Percentiles rank a stretch among this genome's conserved stretches.
These are phyloP conservation scores for Sialis fuliginosa DNA, from an alignment of 2,888 invertebrate genomes.

Conservation along the genomic window DNA sequence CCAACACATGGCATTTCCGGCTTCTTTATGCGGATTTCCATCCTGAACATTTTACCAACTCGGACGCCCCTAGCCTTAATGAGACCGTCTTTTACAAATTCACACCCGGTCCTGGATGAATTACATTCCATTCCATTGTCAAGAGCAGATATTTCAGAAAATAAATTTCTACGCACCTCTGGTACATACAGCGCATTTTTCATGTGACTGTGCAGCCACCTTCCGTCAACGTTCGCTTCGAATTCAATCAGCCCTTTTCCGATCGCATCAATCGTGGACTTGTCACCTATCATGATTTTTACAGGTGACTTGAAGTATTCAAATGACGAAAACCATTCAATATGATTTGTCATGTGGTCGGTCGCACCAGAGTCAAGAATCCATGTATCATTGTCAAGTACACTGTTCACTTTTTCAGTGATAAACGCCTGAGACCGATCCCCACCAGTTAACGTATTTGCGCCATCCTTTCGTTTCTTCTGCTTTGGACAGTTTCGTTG, in stretches of 20 bases:
- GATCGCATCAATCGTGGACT: too few species aligned
- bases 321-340: constrained; percentile 8
- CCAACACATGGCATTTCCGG: constrained; percentile 2
- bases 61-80: constrained; percentile 2
- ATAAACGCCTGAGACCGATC: too few species aligned
- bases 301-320: constrained; percentile 7
- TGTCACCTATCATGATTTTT: constrained; percentile 6
- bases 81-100: constrained; percentile 3
- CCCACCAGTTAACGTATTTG: too few species aligned
- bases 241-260: constrained; percentile 6
- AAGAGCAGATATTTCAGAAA: too few species aligned
- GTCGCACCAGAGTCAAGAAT: constrained; percentile 7
- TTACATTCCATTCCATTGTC: too few species aligned
- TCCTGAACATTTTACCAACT: background rate
- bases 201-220: constrained; percentile 8
- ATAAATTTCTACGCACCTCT: too few species aligned
- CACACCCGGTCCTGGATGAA: too few species aligned
- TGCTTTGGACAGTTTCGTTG: too few species aligned
- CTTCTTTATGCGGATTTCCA: background rate
- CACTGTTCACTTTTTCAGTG: too few species aligned
- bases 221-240: constrained; percentile 4
- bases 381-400: too few species aligned
- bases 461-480: too few species aligned
- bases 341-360: constrained; percentile 7
- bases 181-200: background rate